These are phyloP conservation scores for Oegoconia quadripuncta DNA, from an alignment of 2,888 invertebrate genomes.

Conservation along the genomic window DNA sequence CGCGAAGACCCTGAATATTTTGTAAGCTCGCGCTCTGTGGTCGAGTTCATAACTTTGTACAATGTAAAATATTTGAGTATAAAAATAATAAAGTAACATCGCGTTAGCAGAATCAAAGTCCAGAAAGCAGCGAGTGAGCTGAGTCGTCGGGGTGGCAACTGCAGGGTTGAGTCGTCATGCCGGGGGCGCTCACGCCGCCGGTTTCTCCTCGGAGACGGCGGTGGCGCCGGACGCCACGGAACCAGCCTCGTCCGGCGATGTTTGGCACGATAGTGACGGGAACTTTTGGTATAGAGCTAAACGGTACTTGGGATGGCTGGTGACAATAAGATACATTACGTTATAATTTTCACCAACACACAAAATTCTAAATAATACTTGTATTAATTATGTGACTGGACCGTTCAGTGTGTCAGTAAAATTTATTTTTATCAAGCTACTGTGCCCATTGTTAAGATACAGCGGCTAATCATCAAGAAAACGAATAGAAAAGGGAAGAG, in stretches of 20 bases:
- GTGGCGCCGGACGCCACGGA: slow-evolving; percentile 85
- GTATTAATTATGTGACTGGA: no score
- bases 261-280: slow-evolving; percentile 86
- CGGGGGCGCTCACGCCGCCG: slow-evolving; percentile 73
- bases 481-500: no score
- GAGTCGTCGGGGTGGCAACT: slow-evolving; percentile 16
- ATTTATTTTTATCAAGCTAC: no score
- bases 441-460: no score
- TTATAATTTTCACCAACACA: neutral
- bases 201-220: slow-evolving; percentile 82
- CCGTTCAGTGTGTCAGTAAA: no score
- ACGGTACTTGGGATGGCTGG: slow-evolving; percentile 89
- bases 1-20: slow-evolving; percentile 53
- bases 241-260: slow-evolving; percentile 78
- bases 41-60: slow-evolving; percentile 69
- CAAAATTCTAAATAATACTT: no score
- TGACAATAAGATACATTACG: slow-evolving; percentile 26
- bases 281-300: slow-evolving; percentile 87
- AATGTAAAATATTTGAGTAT: slow-evolving; percentile 65
- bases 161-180: slow-evolving; percentile 9
- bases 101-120: slow-evolving; percentile 58
- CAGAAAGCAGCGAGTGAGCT: slow-evolving; percentile 30
- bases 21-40: slow-evolving; percentile 63
- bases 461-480: no score
- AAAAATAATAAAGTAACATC: slow-evolving; percentile 72